Evolutionary conservation across 2,797 vertebrate species (phyloP).

Genomic region (Cygnus olor): DNA sequence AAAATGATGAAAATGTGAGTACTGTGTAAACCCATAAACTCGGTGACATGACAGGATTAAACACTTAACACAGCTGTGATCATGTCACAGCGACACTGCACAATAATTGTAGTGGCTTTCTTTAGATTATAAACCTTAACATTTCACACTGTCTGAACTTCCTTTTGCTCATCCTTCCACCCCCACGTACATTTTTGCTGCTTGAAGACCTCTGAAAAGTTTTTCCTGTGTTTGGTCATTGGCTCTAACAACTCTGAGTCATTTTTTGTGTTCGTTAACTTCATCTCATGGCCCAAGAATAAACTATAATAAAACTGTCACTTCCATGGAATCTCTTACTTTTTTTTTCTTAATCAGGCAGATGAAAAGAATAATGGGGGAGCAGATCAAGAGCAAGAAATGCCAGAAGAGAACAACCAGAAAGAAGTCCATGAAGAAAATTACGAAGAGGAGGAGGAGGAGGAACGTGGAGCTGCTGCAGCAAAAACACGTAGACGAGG

Average conservation of each 20-base stretch:
- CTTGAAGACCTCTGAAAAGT: background rate
- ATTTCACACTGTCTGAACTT: background rate
- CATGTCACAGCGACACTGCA: background rate
- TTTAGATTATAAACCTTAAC: background rate
- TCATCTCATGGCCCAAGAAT: background rate
- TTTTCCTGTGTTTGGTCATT: background rate
- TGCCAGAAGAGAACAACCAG: constrained; percentile 73
- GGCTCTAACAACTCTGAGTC: background rate
- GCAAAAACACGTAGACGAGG: constrained; percentile 84
- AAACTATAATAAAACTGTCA: background rate
- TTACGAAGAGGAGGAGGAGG: constrained; percentile 89
- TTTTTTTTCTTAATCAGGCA: constrained; percentile 45
- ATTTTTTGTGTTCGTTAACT: background rate
- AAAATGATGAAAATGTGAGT: constrained; percentile 88
- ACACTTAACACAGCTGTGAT: background rate
- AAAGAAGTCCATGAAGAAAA: constrained; percentile 86
- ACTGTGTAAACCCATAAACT: background rate
- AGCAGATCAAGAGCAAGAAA: constrained; percentile 75
- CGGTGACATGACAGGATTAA: background rate
- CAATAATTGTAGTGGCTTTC: background rate
- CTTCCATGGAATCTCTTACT: background rate
- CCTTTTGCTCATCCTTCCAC: background rate
- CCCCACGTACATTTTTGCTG: background rate
- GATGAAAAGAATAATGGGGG: constrained; percentile 76
- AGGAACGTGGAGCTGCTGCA: constrained; percentile 70